phyloP scores from a whole-genome alignment of 2,113 vertebrate genomes.

The Oreotrochilus melanogaster region DNA sequence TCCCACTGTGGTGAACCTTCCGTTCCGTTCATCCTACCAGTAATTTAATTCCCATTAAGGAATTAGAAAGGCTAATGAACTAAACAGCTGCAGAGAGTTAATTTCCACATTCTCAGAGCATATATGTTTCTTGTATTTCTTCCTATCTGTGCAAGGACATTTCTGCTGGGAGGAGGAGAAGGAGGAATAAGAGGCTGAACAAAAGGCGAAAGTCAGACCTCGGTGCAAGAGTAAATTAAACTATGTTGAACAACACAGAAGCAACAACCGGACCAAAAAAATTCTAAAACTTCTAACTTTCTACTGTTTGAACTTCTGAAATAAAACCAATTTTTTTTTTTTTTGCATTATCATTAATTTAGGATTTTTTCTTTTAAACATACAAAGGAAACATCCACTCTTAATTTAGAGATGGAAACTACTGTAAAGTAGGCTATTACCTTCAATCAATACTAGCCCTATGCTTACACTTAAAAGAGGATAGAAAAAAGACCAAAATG shows the following conservation, averaged over 20 bases:
- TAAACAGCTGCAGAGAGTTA: neutral
- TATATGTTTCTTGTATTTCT: neutral
- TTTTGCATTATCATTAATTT: neutral
- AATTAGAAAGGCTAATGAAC: conserved; percentile 32
- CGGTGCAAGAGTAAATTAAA: neutral
- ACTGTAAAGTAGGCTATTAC: neutral
- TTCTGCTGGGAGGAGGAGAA: neutral
- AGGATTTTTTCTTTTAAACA: neutral
- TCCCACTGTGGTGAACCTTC: neutral
- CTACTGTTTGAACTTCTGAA: neutral
- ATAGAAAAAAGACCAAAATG: neutral
- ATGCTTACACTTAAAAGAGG: neutral
- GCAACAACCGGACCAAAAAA: neutral
- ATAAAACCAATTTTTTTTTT: neutral
- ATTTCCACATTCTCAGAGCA: neutral
- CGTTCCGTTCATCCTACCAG: neutral
- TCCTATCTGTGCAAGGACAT: neutral
- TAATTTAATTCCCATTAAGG: conserved; percentile 13
- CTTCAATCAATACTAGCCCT: neutral
- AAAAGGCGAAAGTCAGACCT: neutral
- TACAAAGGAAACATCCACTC: neutral
- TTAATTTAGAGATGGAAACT: neutral
- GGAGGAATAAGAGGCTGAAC: neutral
- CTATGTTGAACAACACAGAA: neutral
- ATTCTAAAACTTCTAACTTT: neutral